Conservation (phyloP, 2,888 invertebrate genomes). For the Trachelus troglodyta region DNA sequence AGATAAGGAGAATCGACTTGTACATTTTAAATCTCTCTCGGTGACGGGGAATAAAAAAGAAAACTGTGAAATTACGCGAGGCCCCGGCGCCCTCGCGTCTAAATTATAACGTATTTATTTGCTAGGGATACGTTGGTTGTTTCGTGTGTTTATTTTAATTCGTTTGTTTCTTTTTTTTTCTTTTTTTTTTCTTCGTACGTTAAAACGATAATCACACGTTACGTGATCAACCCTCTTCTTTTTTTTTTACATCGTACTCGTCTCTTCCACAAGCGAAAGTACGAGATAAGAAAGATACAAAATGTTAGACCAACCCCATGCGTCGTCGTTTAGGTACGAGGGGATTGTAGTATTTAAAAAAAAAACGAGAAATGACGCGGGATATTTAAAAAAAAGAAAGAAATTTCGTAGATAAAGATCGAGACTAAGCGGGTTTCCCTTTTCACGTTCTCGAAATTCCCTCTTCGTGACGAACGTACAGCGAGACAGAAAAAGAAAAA, state of each 20-base stretch:
- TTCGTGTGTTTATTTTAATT: too few relatives aligned
- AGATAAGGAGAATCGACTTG: conserved; percentile 1
- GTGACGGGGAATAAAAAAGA: conserved; percentile 19
- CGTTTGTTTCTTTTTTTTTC: conserved; percentile 33
- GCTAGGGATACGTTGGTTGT: conserved; percentile 22
- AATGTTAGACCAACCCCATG: too few relatives aligned
- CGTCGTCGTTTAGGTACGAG: not conserved
- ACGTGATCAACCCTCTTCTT: conserved; percentile 7
- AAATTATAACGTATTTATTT: conserved; percentile 59
- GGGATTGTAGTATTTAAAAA: not conserved
- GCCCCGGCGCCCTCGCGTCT: conserved; percentile 37
- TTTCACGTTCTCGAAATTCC: too few relatives aligned
- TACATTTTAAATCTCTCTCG: conserved; percentile 1
- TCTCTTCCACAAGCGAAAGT: not conserved
- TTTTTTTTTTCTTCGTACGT: conserved; percentile 7
- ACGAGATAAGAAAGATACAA: not conserved
- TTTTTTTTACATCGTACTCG: not conserved
- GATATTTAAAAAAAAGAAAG: too few relatives aligned
- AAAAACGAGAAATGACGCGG: too few relatives aligned
- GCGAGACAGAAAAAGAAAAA: too few relatives aligned
- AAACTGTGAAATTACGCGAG: conserved; percentile 24
- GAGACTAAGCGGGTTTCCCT: too few relatives aligned
- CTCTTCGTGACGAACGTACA: too few relatives aligned
- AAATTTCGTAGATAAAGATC: too few relatives aligned
- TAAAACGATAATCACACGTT: too few relatives aligned